Conservation (phyloP, 1,140 invertebrate species). For the Babylonia areolata region DNA sequence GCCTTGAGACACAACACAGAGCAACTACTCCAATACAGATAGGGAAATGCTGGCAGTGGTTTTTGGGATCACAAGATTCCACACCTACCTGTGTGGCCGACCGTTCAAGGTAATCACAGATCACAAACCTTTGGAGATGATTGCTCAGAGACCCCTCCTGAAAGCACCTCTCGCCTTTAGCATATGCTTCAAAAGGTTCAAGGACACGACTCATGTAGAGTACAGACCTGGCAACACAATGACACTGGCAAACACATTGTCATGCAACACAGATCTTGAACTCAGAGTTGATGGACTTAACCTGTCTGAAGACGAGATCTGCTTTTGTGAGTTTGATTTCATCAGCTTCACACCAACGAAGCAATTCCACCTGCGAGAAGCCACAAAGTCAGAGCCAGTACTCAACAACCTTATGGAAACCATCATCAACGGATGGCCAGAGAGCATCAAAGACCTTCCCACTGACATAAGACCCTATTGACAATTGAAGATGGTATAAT, state of each 20-base stretch:
- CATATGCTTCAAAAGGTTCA: constrained; percentile 75
- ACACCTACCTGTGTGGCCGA: constrained; percentile 72
- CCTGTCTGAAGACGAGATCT: background rate
- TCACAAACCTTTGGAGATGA: constrained; percentile 72
- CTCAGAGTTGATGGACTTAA: background rate
- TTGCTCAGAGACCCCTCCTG: constrained; percentile 73
- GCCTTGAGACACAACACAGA: constrained; percentile 68
- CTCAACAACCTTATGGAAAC: too few relatives aligned
- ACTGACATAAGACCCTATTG: too few relatives aligned
- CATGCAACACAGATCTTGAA: background rate
- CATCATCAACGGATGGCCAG: background rate
- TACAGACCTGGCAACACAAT: constrained; percentile 71
- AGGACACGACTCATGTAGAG: constrained; percentile 76
- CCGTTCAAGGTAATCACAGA: constrained; percentile 44
- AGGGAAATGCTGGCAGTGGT: constrained; percentile 77
- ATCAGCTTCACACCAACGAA: too few relatives aligned
- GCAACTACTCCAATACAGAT: constrained; percentile 76
- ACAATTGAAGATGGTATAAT: too few relatives aligned
- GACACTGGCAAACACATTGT: constrained; percentile 66
- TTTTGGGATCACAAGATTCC: constrained; percentile 74
- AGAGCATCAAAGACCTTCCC: too few relatives aligned
- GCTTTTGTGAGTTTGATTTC: background rate
- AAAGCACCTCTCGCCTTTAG: constrained; percentile 74
- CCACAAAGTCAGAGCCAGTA: too few relatives aligned
- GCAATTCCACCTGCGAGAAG: too few relatives aligned